Conservation (phyloP, 2,888 invertebrate genomes). For the Prostheceraeus crozeri region DNA sequence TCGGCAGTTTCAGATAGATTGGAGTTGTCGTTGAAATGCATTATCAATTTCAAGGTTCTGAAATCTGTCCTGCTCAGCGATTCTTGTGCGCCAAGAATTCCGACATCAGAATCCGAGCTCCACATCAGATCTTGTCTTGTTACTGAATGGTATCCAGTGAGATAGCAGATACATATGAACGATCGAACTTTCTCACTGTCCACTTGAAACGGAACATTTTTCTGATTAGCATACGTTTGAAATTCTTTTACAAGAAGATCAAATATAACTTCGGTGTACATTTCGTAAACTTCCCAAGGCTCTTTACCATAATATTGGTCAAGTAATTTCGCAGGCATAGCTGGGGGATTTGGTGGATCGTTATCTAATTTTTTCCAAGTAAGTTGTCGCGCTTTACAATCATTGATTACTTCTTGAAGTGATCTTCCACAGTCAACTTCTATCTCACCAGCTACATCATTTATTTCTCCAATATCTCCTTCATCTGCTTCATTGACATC, state of each 20-base stretch:
- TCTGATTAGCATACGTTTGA: background rate
- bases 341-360: background rate
- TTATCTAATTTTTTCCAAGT: conserved; percentile 3
- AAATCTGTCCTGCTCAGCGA: conserved; percentile 11
- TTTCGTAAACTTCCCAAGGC: background rate
- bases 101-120: background rate
- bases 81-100: background rate
- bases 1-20: background rate
- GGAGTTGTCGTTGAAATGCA: conserved; percentile 20
- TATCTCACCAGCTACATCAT: too few species aligned
- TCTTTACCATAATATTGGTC: background rate
- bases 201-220: background rate
- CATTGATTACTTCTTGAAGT: too few species aligned
- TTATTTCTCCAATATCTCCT: too few species aligned
- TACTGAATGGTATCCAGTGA: conserved; percentile 6
- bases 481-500: too few species aligned
- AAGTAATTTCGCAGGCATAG: background rate
- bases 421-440: too few species aligned
- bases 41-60: background rate
- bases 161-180: background rate
- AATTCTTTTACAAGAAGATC: background rate
- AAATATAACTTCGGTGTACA: background rate
- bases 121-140: conserved; percentile 10
- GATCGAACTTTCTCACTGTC: background rate
- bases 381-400: too few species aligned